Evolutionary conservation across 23 tunicate species (phyloP).

Genomic region (Halocynthia roretzi): DNA sequence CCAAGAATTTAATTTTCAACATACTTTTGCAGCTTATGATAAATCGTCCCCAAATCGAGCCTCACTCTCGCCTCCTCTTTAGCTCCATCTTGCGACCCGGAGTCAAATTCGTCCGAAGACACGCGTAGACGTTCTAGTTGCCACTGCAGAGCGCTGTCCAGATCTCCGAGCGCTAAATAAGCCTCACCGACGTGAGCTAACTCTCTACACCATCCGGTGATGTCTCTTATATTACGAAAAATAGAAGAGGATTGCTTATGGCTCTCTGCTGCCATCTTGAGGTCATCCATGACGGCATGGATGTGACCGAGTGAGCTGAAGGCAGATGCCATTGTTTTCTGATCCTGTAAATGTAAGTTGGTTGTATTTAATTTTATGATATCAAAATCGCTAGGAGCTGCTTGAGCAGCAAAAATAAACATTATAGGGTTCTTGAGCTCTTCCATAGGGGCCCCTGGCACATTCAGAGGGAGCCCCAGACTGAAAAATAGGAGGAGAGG

Average conservation of each 20-base stretch:
- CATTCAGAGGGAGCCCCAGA: too few relatives aligned
- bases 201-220: conserved; percentile 35
- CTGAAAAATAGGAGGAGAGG: too few relatives aligned
- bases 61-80: conserved; percentile 49
- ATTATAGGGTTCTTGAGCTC: too few relatives aligned
- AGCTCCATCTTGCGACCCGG: conserved; percentile 29
- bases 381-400: neutral
- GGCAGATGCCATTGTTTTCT: conserved; percentile 38
- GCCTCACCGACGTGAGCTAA: conserved; percentile 41
- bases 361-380: too few relatives aligned
- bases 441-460: too few relatives aligned
- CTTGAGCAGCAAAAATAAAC: conserved; percentile 19
- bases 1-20: neutral
- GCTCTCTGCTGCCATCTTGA: conserved; percentile 31
- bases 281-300: conserved; percentile 28
- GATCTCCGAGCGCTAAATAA: conserved; percentile 31
- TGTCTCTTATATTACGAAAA: conserved; percentile 18
- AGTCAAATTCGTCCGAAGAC: conserved; percentile 11
- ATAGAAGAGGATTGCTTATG: conserved; percentile 33
- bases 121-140: conserved; percentile 44
- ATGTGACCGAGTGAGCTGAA: conserved; percentile 58
- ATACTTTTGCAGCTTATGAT: conserved; percentile 50
- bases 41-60: conserved; percentile 43
- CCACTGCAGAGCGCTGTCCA: conserved; percentile 30
- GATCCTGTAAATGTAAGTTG: conserved; percentile 5